Base-by-base conservation (phyloP, 2,113 vertebrate genomes). In the Chrysochloris asiatica region DNA sequence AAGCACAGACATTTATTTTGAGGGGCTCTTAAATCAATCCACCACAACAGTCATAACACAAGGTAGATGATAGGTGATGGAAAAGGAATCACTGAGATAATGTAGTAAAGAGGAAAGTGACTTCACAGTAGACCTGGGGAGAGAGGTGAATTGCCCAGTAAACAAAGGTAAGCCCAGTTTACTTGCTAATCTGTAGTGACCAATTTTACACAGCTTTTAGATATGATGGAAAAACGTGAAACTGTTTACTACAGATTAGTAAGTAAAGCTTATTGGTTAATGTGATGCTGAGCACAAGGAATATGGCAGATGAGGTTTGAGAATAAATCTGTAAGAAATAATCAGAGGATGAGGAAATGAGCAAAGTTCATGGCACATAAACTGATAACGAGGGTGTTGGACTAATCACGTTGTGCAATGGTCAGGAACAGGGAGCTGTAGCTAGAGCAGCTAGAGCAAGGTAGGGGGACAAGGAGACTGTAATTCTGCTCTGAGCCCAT, bases 311-410 rank as follows among this genome's bases (percentile, higher is more conserved):
- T 52, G 73, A 85, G 38, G 52, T 84, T 41, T 17, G 47, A 43
- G 41, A n/a, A 65, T 91, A 14, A 88, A 24, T 75, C 11, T 33
- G 24, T 26, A 56, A 90, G 76, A 91, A 93, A 91, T 22, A 54
- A 80, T 45, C 59, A 82, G 61, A 65, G 84, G n/a, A 63, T 22
- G 11, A 83, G n/a, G 65, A 90, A 91, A 54, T 13, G 47, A 33
- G 14, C 6, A 67, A 63, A 41, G 12, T n/a, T n/a, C n/a, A n/a
- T n/a, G n/a, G n/a, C n/a, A 61, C 67, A 63, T 14, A 48, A 30
- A 38, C 67, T 65, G 13, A 19, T 56, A 65, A 69, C 50, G 63
- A 77, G 54, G 30, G n/a, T n/a, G n/a, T n/a, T n/a, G n/a, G n/a
- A 33, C 4, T 7, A 52, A 67, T 48, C 28, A 12, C 6, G 65